phyloP scores from a whole-genome alignment of 2,888 invertebrate species.

The Dasypogon diadema region DNA sequence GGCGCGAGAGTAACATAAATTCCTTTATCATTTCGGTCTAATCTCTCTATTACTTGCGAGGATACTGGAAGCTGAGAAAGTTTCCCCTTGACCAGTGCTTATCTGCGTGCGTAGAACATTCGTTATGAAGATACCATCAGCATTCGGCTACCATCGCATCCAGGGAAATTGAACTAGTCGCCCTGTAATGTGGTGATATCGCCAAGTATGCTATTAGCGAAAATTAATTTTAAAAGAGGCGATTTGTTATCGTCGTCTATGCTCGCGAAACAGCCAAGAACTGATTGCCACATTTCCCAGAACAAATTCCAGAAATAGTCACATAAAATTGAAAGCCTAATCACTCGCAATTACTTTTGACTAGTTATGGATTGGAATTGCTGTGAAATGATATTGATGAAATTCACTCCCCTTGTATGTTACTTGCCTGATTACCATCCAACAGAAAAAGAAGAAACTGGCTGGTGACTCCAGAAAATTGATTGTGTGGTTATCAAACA shows the following conservation, averaged over 20 bases:
- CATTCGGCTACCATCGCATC: neutral
- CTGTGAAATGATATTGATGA: neutral
- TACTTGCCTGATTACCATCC: no score
- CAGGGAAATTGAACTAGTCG: neutral
- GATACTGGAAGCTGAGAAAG: constrained; percentile 23
- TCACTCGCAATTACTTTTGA: constrained; percentile 29
- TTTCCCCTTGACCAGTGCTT: neutral
- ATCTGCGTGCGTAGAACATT: constrained; percentile 39
- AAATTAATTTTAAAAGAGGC: constrained; percentile 38
- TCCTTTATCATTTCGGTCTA: constrained; percentile 44
- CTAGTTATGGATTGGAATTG: neutral
- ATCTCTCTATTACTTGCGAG: constrained; percentile 34
- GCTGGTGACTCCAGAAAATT: no score
- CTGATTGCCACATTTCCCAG: constrained; percentile 6
- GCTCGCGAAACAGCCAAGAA: constrained; percentile 1
- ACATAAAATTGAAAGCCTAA: constrained; percentile 36
- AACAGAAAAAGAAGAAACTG: no score
- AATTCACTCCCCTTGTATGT: no score
- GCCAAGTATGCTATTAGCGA: constrained; percentile 38
- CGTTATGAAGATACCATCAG: constrained; percentile 19
- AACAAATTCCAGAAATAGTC: constrained; percentile 2
- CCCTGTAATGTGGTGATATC: constrained; percentile 1
- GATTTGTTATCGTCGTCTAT: constrained; percentile 3
- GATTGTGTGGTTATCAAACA: no score
- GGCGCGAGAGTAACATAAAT: constrained; percentile 18